Evolutionary conservation across 2,888 invertebrate species (phyloP), one percentile per base, ranked within the genome.

Genomic region (Hypena proboscidalis): DNA sequence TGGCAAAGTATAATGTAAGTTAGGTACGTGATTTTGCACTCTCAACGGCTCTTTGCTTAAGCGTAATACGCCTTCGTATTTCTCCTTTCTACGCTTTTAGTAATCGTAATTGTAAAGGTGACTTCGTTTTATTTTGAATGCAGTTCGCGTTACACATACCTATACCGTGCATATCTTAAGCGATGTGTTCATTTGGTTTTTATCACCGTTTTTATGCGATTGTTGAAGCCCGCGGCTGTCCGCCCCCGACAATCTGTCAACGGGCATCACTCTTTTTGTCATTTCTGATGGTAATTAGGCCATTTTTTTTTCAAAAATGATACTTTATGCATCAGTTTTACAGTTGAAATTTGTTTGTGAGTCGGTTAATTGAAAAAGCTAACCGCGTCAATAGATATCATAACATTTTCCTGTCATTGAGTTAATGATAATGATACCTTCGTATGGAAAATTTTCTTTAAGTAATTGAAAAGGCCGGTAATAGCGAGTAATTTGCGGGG

Each of bases 131-230:
- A 26, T 31, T 38, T 5, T 13, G 7, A 20, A 19, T 25, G n/a
- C 14, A 13, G 25, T 30, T 30, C 6, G 9, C 19, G 14, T 14
- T 33, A 20, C 34, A 26, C 11, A 32, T 22, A 32, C 10, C 5
- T 10, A 20, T 26, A 13, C 25, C n/a, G 4, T 10, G 17, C 26
- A 14, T 3, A 14, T 23, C 36, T 29, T 33, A 22, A 23, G 5
- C 36, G n/a, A 36, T 32, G 31, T 17, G 15, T 30, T 39, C 19
- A 29, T 39, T 21, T 36, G 9, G 17, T 36, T 46, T 46, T 26
- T 35, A 10, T 29, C 7, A 7, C n/a, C 8, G 2, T 35, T 21
- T 36, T 31, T 46, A 8, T 19, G 8, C 17, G 10, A 9, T 32
- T 31, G 40, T 27, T 31, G 17, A 13, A 11, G 15, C 4, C 8